phyloP scores from a whole-genome alignment of 2,113 vertebrate species.

The Callocephalon fimbriatum region DNA sequence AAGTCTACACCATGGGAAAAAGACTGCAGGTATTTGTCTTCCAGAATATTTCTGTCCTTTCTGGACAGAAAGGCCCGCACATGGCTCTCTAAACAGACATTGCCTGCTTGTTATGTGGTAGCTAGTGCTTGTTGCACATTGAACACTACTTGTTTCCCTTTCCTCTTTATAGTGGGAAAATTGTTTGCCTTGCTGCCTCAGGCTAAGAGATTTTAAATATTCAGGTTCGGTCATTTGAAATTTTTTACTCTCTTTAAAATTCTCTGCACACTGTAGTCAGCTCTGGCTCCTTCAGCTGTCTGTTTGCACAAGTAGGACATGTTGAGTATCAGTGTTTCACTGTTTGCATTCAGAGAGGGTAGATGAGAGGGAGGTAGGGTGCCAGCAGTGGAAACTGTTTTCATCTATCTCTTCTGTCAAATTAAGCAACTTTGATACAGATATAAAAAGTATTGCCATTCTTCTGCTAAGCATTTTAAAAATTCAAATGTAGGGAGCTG shows the following conservation, averaged over 20 bases:
- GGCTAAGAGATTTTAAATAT: background rate
- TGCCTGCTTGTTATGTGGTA: background rate
- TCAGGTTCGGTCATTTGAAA: background rate
- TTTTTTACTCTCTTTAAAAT: background rate
- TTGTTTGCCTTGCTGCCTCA: background rate
- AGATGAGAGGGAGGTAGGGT: background rate
- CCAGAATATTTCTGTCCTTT: background rate
- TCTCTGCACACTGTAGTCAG: background rate
- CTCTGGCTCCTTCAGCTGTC: background rate
- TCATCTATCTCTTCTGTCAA: background rate
- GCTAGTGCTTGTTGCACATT: background rate
- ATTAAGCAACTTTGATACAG: background rate
- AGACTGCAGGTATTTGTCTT: background rate
- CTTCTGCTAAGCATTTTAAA: background rate
- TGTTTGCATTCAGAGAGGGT: background rate
- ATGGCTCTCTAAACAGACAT: background rate
- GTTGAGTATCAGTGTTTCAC: fast-evolving
- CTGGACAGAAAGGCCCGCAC: background rate
- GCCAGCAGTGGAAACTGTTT: background rate
- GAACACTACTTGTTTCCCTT: background rate
- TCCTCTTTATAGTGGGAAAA: background rate
- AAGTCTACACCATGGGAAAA: background rate
- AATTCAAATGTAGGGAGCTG: background rate
- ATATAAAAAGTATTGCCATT: background rate
- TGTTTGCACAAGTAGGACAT: background rate